Base-by-base conservation (phyloP, 2,113 vertebrate genomes). In the Pollachius pollachius region DNA sequence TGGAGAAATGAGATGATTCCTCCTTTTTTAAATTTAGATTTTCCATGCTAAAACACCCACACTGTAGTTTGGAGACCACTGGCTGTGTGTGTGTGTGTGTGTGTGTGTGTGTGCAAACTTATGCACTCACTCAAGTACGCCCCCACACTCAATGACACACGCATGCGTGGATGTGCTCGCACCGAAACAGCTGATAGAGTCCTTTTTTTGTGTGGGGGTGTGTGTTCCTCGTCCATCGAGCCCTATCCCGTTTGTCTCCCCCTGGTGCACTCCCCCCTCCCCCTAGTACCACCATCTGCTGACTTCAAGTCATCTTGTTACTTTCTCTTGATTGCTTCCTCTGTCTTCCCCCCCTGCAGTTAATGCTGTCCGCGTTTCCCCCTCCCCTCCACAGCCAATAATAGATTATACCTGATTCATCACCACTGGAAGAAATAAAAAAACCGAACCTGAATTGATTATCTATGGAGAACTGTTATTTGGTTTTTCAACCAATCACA, bases 251-350 rank as follows among this genome's bases (percentile, higher is more conserved):
- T 57, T 57, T 57, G 54, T 68, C 68, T 56, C 68, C 67, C 63
- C 74, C 73, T 41, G 23, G 67, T 25, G 54, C 41, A 54, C 56
- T 71, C 52, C 64, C 68, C 69, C 76, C 64, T 57, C 65, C 58
- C 15, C 69, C 65, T n/a, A 64, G 19, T 66, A 21, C 60, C 37
- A 56, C 88, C 88, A 89, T 90, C 85, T 87, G 91, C 81, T 89
- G 75, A 79, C 81, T 81, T 87, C 19, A 68, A 83, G 80, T 86
- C 77, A 72, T 84, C 81, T 75, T 75, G 68, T 79, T 75, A 78
- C 78, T 80, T 83, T 85, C 80, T 84, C 69, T 58, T 76, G 75
- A 83, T 83, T 78, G 75, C 81, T 80, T 84, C 72, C 66, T 15
- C 66, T 4, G 61, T 67, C 52, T 74, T 74, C 58, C 67, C 62